Conservation (phyloP, 2,113 vertebrate species). For the Gadus chalcogrammus region DNA sequence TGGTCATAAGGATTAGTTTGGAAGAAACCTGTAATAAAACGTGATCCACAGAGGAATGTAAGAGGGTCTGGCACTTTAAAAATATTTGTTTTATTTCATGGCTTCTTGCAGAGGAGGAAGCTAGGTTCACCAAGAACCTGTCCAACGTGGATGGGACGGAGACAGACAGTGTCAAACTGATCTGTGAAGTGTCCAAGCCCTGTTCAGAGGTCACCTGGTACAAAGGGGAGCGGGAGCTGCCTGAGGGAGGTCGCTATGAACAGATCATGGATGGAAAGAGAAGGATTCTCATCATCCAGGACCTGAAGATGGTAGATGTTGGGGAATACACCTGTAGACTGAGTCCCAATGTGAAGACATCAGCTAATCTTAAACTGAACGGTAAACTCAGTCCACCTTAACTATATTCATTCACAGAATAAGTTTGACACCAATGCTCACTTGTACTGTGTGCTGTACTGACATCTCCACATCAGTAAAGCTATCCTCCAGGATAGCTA, state of each 20-base stretch:
- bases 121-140: constrained; percentile 94
- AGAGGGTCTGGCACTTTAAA: no score
- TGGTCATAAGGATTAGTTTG: no score
- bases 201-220: constrained; percentile 88
- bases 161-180: constrained; percentile 89
- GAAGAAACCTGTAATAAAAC: no score
- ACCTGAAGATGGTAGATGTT: constrained; percentile 83
- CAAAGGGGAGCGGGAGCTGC: constrained; percentile 87
- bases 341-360: constrained; percentile 76
- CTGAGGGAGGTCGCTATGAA: constrained; percentile 91
- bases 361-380: constrained; percentile 83
- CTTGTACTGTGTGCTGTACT: no score
- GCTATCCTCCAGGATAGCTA: no score
- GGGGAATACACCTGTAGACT: constrained; percentile 88
- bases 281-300: constrained; percentile 86
- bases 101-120: constrained; percentile 86
- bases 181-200: constrained; percentile 94
- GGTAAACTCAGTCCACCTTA: constrained; percentile 66
- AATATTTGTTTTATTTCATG: background rate
- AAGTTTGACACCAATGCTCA: no score
- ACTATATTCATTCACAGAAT: no score
- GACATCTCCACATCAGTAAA: no score
- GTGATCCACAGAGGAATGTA: no score
- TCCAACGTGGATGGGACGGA: constrained; percentile 88
- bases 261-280: constrained; percentile 84